A percentile compares a stretch with the other conserved stretches of the same genome.
Evolutionary conservation across 2,888 invertebrate species (phyloP).

Genomic region (Cheiracanthium punctorium): DNA sequence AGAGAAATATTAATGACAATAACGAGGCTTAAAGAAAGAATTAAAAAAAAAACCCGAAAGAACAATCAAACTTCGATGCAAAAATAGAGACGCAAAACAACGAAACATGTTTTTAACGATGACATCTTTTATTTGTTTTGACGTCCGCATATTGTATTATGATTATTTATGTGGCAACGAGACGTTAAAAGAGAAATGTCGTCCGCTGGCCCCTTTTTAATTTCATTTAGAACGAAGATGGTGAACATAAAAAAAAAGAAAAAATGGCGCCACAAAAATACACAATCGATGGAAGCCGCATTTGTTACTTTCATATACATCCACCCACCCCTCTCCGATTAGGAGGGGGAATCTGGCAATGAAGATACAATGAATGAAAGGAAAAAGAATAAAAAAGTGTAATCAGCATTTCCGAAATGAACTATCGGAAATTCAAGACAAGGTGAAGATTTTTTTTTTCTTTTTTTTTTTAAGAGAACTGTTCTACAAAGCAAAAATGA

Average conservation of each 20-base stretch:
- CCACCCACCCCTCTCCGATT: too few species aligned
- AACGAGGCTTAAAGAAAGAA: constrained; percentile 34
- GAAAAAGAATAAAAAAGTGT: neutral
- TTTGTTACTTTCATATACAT: too few species aligned
- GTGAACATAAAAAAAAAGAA: neutral
- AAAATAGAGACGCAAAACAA: constrained; percentile 53
- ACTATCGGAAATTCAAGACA: constrained; percentile 16
- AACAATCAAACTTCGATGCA: constrained; percentile 24
- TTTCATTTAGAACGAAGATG: constrained; percentile 22
- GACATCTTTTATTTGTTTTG: constrained; percentile 69
- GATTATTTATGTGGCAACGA: constrained; percentile 66
- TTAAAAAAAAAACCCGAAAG: constrained; percentile 30
- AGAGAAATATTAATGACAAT: constrained; percentile 58
- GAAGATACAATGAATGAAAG: neutral
- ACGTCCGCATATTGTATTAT: constrained; percentile 69
- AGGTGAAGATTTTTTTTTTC: constrained; percentile 11
- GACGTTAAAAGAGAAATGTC: constrained; percentile 61
- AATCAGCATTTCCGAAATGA: constrained; percentile 11
- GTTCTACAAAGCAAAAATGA: neutral
- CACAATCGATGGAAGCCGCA: neutral
- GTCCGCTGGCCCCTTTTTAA: constrained; percentile 31
- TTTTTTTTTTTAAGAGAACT: neutral
- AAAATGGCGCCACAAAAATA: neutral
- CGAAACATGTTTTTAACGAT: constrained; percentile 64
- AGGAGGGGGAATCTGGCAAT: neutral